These are phyloP conservation scores for Semotilus atromaculatus DNA, from an alignment of 2,797 vertebrate genomes.

Conservation along the genomic window DNA sequence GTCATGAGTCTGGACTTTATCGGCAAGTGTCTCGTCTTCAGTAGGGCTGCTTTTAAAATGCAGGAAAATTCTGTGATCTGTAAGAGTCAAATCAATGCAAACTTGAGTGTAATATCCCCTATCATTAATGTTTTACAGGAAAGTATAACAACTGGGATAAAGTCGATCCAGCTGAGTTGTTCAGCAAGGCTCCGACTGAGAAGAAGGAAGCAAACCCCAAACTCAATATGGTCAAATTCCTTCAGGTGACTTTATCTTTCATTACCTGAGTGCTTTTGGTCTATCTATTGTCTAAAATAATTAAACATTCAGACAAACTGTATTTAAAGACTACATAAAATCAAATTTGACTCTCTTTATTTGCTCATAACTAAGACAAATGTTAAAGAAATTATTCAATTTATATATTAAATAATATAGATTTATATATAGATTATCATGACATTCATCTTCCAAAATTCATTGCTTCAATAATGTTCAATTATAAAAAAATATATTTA, in stretches of 20 bases:
- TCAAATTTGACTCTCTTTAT: background rate
- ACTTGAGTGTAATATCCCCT: background rate
- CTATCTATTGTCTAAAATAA: background rate
- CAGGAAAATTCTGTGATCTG: too few relatives aligned
- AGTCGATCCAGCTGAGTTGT: conserved; percentile 96
- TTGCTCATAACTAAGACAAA: too few relatives aligned
- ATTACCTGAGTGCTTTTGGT: background rate
- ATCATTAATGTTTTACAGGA: conserved; percentile 71
- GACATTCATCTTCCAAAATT: background rate
- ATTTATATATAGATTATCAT: background rate
- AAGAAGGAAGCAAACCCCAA: conserved; percentile 99
- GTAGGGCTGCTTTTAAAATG: background rate
- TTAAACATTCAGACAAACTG: background rate
- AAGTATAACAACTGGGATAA: conserved; percentile 99
- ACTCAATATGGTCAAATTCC: conserved; percentile 95
- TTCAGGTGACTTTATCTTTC: conserved; percentile 81
- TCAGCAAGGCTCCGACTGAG: conserved; percentile 96
- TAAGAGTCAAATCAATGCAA: background rate
- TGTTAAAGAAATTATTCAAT: background rate
- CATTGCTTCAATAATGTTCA: background rate
- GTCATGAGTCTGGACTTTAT: conserved; percentile 98
- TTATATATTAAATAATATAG: background rate
- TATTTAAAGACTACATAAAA: background rate
- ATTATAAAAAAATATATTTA: too few relatives aligned
- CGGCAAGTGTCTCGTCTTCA: conserved; percentile 73